A percentile compares a stretch with the other conserved stretches of the same genome.
Conservation (phyloP, 2,888 invertebrate genomes). For the Lycaena phlaeas region DNA sequence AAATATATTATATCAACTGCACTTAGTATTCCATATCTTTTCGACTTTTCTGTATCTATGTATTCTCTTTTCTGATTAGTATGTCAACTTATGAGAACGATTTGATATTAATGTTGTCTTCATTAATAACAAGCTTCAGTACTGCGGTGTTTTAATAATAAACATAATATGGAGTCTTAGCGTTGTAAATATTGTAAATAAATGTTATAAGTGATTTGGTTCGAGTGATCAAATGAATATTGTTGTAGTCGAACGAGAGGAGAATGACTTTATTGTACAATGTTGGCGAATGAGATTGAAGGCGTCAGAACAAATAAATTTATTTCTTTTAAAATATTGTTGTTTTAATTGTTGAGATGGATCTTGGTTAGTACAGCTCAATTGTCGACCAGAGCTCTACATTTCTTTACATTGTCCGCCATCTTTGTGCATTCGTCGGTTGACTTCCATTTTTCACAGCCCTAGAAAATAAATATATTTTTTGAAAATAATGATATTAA, state of each 20-base stretch:
- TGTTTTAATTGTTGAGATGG: slow-evolving; percentile 26
- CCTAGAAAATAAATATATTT: slow-evolving; percentile 21
- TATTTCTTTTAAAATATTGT: slow-evolving; percentile 52
- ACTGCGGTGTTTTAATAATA: background rate
- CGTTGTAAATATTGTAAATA: slow-evolving; percentile 21
- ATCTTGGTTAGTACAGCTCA: background rate
- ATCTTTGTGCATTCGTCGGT: slow-evolving; percentile 21
- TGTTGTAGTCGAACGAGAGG: slow-evolving; percentile 10
- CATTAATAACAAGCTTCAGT: background rate
- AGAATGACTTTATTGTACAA: slow-evolving; percentile 7
- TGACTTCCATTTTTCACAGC: slow-evolving; percentile 27
- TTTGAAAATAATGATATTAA: too few relatives aligned
- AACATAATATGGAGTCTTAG: background rate
- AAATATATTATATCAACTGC: too few relatives aligned
- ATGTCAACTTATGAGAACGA: too few relatives aligned
- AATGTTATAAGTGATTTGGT: slow-evolving; percentile 14
- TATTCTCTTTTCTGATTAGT: too few relatives aligned
- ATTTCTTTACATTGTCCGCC: slow-evolving; percentile 22
- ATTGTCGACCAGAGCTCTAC: slow-evolving; percentile 17
- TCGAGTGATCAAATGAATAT: background rate
- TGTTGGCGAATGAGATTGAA: slow-evolving; percentile 29
- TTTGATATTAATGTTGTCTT: too few relatives aligned
- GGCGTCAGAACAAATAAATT: slow-evolving; percentile 55
- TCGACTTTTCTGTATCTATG: too few relatives aligned
- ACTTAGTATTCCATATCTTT: too few relatives aligned